A percentile compares a stretch with the other conserved stretches of the same genome.
phyloP scores from a whole-genome alignment of 2,888 invertebrate genomes.

The Sisyra terminalis region DNA sequence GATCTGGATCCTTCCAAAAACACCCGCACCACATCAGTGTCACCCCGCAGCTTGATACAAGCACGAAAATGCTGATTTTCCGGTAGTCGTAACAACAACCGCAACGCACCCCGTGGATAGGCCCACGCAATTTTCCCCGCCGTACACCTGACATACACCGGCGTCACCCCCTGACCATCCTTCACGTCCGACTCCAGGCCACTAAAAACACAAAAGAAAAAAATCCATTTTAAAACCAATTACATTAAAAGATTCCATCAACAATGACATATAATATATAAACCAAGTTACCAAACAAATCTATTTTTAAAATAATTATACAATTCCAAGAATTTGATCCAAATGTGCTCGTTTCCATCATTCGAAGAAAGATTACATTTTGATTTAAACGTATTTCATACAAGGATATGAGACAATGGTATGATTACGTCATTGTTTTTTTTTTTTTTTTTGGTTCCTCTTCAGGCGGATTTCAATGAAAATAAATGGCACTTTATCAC shows the following conservation, averaged over 20 bases:
- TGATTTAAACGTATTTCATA: no score
- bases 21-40: constrained; percentile 35
- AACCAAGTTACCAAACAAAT: not conserved
- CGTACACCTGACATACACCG: constrained; percentile 58
- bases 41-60: constrained; percentile 41
- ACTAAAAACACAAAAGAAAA: constrained; percentile 31
- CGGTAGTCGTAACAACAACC: constrained; percentile 43
- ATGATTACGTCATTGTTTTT: no score
- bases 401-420: no score
- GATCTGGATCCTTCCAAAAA: constrained; percentile 47
- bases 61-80: constrained; percentile 38
- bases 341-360: not conserved
- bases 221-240: constrained; percentile 5
- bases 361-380: not conserved
- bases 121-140: constrained; percentile 58
- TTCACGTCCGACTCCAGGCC: constrained; percentile 32
- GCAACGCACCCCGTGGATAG: constrained; percentile 56
- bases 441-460: no score
- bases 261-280: no score
- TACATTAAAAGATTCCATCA: no score
- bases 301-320: not conserved
- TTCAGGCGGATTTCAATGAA: no score
- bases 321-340: not conserved
- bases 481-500: no score
- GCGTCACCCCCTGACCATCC: constrained; percentile 44